Conservation (phyloP, 2,797 vertebrate species). For the Babyrousa celebensis region DNA sequence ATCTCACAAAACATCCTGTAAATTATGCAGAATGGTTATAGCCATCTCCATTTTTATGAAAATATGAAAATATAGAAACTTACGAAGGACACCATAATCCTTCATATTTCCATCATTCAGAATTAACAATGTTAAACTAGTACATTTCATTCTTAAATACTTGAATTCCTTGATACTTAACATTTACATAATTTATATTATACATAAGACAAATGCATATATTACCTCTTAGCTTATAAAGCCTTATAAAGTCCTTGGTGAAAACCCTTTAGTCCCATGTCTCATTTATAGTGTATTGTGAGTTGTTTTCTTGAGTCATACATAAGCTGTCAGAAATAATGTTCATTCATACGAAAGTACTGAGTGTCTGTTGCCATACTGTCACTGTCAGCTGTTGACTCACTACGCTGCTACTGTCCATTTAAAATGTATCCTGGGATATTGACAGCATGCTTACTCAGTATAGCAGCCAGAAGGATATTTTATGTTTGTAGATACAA, state of each 20-base stretch:
- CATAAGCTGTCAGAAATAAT: neutral
- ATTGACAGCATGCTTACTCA: neutral
- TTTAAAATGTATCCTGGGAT: neutral
- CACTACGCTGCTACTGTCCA: neutral
- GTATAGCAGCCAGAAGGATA: neutral
- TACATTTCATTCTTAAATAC: neutral
- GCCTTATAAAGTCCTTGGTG: neutral
- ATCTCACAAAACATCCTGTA: neutral
- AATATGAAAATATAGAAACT: neutral
- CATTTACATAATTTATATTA: constrained; percentile 1
- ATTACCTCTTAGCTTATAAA: neutral
- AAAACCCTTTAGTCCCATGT: neutral
- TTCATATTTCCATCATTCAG: constrained; percentile 5
- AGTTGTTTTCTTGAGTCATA: neutral
- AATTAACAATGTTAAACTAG: constrained; percentile 9
- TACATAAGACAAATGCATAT: neutral
- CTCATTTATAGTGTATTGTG: neutral
- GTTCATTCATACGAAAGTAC: neutral
- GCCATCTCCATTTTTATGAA: neutral
- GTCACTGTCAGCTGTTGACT: constrained; percentile 12
- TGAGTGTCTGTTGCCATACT: neutral
- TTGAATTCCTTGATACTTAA: neutral
- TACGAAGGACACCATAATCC: neutral
- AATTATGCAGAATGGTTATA: neutral
- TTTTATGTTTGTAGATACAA: neutral